Evolutionary conservation across 2,797 vertebrate species (phyloP), one percentile per base, ranked within the genome.

Genomic region (Spizella passerina): DNA sequence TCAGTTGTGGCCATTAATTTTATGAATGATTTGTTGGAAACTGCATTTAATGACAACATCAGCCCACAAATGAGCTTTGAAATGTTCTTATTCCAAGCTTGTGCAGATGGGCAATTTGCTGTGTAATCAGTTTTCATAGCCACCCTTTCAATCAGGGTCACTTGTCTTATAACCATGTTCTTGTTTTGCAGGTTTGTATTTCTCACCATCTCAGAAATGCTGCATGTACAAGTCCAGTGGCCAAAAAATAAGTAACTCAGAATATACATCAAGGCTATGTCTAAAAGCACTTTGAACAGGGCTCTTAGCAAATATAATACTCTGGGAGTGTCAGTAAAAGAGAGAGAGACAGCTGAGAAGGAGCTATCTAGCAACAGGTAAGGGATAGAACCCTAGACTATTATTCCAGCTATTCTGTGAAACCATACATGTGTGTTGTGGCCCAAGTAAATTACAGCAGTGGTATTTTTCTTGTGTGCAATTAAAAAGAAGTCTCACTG

Each of bases 11-110:
- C 70, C 78, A 91, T 88, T 84, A 94, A 80, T 95, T 95, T 84
- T 93, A 86, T 68, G 69, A 95, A 89, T 91, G 80, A 91, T 93
- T 96, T 94, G 77, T 89, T 77, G 79, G 63, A 96, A 95, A 88
- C 43, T 59, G 44, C 70, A 75, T 91, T 94, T 87, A 96, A 81
- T 26, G 52, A 79, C 94, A 96, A 76, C 52, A 94, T 73, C 70
- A 82, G 60, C 34, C 73, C 78, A 94, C 66, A 96, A 91, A 91
- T 50, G 68, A 95, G 82, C 84, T 97, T 87, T 87, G 64, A 77
- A 90, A 81, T 72, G 82, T 66, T 91, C 87, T 86, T 95, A 79
- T 91, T 94, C 73, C 0, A 1, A 88, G 76, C 53, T 79, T 79
- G 75, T 87, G 63, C 82, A 91, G 91, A 94, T 88, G 88, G 91